These are phyloP conservation scores for Todiramphus saurophagus DNA, from an alignment of 2,113 vertebrate species.

Conservation along the genomic window DNA sequence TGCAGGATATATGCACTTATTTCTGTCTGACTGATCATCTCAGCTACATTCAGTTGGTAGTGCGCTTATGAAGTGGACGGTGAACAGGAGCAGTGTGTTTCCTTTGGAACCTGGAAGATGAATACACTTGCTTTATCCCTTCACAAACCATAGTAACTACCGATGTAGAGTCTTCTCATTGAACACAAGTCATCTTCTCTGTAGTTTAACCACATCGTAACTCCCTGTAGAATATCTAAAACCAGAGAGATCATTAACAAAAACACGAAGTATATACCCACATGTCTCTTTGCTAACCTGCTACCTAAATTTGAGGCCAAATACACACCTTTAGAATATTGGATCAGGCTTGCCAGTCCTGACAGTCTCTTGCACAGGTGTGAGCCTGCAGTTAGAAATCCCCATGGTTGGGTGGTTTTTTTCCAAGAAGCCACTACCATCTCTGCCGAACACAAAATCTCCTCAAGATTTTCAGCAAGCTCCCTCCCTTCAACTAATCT, in stretches of 20 bases:
- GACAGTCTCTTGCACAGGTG: neutral
- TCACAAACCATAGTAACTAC: neutral
- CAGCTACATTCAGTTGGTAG: accelerated
- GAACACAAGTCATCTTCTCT: neutral
- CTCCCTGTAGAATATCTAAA: neutral
- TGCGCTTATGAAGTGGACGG: neutral
- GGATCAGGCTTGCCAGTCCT: neutral
- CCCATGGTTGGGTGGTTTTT: neutral
- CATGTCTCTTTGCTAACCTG: neutral
- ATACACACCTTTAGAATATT: neutral
- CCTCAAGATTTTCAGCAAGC: neutral
- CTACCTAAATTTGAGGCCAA: neutral
- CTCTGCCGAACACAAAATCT: neutral
- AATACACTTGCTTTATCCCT: neutral
- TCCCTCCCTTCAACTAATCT: neutral
- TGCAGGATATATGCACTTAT: neutral
- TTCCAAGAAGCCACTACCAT: neutral
- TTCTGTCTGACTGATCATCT: neutral
- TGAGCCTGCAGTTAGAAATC: neutral
- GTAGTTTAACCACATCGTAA: neutral
- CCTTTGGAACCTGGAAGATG: neutral
- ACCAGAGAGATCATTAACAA: neutral
- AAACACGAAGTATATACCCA: neutral
- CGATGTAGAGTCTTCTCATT: neutral
- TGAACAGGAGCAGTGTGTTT: neutral